Evolutionary conservation across 2,113 vertebrate species (phyloP).

Genomic region (Campylorhamphus procurvoides): DNA sequence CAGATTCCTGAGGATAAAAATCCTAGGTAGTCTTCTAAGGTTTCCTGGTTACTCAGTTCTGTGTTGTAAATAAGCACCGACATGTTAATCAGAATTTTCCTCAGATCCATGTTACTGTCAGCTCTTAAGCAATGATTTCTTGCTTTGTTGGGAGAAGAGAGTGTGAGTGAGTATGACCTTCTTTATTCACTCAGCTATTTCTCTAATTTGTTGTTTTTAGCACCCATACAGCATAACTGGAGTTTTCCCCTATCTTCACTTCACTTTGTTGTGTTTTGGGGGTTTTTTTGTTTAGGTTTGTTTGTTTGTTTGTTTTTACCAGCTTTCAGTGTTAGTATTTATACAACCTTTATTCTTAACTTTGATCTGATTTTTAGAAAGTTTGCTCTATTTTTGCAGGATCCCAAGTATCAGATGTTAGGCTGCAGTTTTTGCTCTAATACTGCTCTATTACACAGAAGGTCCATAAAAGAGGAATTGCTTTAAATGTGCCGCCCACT

Average conservation of each 20-base stretch:
- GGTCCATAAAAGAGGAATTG: neutral
- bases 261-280: neutral
- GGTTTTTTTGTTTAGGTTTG: neutral
- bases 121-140: neutral
- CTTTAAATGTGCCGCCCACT: neutral
- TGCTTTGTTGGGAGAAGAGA: neutral
- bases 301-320: neutral
- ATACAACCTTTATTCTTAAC: neutral
- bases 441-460: neutral
- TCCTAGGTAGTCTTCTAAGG: neutral
- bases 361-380: neutral
- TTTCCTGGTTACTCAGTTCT: neutral
- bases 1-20: neutral
- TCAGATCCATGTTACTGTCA: neutral
- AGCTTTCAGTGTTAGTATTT: neutral
- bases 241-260: neutral
- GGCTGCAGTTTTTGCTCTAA: neutral
- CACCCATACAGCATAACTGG: neutral
- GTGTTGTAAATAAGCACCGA: neutral
- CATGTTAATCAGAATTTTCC: neutral
- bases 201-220: neutral
- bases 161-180: neutral
- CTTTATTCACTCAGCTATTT: neutral
- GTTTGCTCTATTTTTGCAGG: neutral
- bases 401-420: neutral